These are phyloP conservation scores for Melanchra persicariae DNA, from an alignment of 2,888 invertebrate species.

Conservation along the genomic window DNA sequence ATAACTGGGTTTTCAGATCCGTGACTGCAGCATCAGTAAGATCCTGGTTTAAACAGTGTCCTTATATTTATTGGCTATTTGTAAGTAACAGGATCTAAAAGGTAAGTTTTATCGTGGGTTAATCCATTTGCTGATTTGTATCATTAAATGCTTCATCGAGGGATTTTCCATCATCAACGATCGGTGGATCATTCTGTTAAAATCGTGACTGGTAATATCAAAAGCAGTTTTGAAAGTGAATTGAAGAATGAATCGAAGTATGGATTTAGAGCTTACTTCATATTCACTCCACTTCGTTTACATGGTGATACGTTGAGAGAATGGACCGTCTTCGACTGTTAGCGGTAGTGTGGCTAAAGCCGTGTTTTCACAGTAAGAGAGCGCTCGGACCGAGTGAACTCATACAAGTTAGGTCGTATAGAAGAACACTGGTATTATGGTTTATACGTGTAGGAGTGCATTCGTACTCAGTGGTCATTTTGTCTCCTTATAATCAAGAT, in stretches of 20 bases:
- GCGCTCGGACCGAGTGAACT: too few relatives aligned
- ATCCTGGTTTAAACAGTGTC: conserved; percentile 50
- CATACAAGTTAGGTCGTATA: too few relatives aligned
- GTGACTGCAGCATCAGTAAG: conserved; percentile 37
- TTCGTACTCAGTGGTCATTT: too few relatives aligned
- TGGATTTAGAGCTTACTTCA: too few relatives aligned
- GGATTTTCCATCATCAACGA: neutral
- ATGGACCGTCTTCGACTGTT: too few relatives aligned
- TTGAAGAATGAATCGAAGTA: neutral
- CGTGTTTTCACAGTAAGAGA: too few relatives aligned
- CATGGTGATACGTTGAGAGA: too few relatives aligned
- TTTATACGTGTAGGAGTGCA: too few relatives aligned
- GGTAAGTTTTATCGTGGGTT: conserved; percentile 42
- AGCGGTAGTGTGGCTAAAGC: too few relatives aligned
- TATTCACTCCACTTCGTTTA: too few relatives aligned
- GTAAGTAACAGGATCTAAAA: conserved; percentile 47
- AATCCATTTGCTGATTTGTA: conserved; percentile 39
- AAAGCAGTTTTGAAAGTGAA: neutral
- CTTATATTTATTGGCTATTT: conserved; percentile 46
- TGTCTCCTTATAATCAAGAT: too few relatives aligned
- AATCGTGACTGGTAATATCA: neutral
- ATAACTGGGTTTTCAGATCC: conserved; percentile 54
- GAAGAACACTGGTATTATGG: too few relatives aligned
- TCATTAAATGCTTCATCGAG: conserved; percentile 9
- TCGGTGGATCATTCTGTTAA: neutral